These are phyloP conservation scores for Neogale vison DNA, from an alignment of 2,113 vertebrate genomes.

Conservation along the genomic window DNA sequence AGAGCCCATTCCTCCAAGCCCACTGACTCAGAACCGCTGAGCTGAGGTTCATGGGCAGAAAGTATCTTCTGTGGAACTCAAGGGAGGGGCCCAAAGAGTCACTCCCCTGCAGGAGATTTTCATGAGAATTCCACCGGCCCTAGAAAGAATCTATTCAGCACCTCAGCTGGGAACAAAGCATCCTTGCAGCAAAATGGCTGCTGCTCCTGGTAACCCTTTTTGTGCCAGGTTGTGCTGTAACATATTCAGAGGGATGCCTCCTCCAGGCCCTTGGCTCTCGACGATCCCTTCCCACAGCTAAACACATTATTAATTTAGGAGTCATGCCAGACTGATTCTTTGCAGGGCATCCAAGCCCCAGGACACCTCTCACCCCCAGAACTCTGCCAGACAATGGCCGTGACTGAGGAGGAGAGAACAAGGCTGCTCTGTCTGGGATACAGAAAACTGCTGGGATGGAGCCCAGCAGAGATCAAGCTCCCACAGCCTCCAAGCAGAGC, in stretches of 20 bases:
- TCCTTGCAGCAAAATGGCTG: conserved; percentile 76
- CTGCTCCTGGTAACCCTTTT: conserved; percentile 71
- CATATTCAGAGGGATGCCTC: conserved; percentile 33
- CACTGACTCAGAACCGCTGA: background rate
- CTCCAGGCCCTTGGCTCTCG: conserved; percentile 35
- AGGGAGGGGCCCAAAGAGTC: background rate
- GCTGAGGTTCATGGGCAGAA: conserved; percentile 13
- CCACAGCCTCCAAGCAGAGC: conserved; percentile 42
- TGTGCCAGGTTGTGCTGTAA: conserved; percentile 41
- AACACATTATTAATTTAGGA: conserved; percentile 84
- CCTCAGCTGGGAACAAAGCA: conserved; percentile 71
- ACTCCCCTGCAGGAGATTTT: background rate
- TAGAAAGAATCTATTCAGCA: conserved; percentile 33
- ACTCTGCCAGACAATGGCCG: conserved; percentile 79
- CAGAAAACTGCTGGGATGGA: conserved; percentile 44
- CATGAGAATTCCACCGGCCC: background rate
- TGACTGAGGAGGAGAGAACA: conserved; percentile 77
- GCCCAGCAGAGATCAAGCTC: conserved; percentile 54
- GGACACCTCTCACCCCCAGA: conserved; percentile 74
- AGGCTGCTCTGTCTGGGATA: conserved; percentile 82
- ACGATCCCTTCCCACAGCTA: conserved; percentile 76
- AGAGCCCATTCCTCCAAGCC: background rate
- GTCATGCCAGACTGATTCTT: conserved; percentile 73
- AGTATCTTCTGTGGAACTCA: background rate
- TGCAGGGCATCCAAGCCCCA: conserved; percentile 68